Base-by-base conservation (phyloP, 2,888 invertebrate species). In the Cistogaster globosa region DNA sequence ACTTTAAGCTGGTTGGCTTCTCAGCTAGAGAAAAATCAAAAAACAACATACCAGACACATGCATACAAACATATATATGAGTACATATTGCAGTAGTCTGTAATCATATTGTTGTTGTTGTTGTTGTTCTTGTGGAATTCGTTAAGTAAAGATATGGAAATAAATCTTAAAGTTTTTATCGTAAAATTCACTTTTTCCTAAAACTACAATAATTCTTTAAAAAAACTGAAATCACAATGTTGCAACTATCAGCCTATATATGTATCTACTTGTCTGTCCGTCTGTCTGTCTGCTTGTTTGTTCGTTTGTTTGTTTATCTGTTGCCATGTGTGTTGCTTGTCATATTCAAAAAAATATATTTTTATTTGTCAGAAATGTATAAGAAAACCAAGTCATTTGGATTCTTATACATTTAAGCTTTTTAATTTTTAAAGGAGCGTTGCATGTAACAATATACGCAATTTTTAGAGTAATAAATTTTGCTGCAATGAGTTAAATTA, bases 121-220 rank as follows among this genome's bases (percentile, higher is more conserved):
- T 51, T 51, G 4, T 32, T 16, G 16, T 65, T 5, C 32, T 76
- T 32, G 60, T 72, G 62, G 7, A 60, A 60, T 60, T 80, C 42
- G 51, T 67, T n/a, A 60, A 32, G 65, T 48, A 62, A 5, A 0
- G 6, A 22, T 58, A 68, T 80, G 80, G 67, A 85, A 82, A 85
- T 85, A 85, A 85, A 85, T 85, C 85, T 82, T 75, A 67, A 69
- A 74, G 75, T 75, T 85, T 85, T 85, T 85, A 85, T 85, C 85
- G 78, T 60, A 85, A 85, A 87, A 86, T 86, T 87, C 86, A 86
- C 87, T 87, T 87, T 87, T 87, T 86, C 86, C 86, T 82, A 84
- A 86, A 86, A 86, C 78, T 75, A 84, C 67, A 84, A 87, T 87
- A 86, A 84, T 87, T 87, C 86, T 87, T 87, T 76, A 55, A 38